Evolutionary conservation across 2,888 invertebrate genomes (phyloP).

Genomic region (Ctena decussata): DNA sequence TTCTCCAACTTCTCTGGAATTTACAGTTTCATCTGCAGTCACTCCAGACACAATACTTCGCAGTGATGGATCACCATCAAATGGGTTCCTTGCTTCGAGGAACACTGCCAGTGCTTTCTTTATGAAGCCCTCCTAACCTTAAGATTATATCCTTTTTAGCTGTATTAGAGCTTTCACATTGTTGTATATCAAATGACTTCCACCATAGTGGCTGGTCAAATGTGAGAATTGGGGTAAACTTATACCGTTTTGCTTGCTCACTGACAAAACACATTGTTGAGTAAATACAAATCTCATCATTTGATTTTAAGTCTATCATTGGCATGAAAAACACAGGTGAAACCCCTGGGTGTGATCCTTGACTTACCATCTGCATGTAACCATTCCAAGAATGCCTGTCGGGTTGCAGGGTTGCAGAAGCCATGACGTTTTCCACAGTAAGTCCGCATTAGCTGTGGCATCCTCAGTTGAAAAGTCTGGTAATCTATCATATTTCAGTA

Average conservation of each 20-base stretch:
- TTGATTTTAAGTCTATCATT: background rate
- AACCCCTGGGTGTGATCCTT: slow-evolving; percentile 51
- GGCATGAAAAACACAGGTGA: background rate
- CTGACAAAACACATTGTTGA: slow-evolving; percentile 22
- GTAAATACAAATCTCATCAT: background rate
- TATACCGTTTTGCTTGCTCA: slow-evolving; percentile 30
- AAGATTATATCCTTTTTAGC: no score
- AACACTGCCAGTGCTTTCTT: no score
- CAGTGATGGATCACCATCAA: slow-evolving; percentile 27
- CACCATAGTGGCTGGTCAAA: background rate
- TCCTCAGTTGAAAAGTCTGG: no score
- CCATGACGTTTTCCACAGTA: background rate
- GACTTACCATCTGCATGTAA: slow-evolving; percentile 5
- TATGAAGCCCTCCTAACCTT: no score
- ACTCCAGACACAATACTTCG: slow-evolving; percentile 16
- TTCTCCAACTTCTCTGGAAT: slow-evolving; percentile 43
- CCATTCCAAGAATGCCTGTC: slow-evolving; percentile 19
- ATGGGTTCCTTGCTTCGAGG: slow-evolving; percentile 21
- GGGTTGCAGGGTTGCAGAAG: background rate
- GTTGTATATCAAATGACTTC: background rate
- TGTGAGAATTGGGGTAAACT: slow-evolving; percentile 14
- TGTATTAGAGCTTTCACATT: no score
- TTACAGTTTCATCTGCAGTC: slow-evolving; percentile 2
- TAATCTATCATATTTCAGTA: background rate
- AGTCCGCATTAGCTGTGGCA: no score